Evolutionary conservation across 2,797 vertebrate species (phyloP).

Genomic region (Pangasius macronema): DNA sequence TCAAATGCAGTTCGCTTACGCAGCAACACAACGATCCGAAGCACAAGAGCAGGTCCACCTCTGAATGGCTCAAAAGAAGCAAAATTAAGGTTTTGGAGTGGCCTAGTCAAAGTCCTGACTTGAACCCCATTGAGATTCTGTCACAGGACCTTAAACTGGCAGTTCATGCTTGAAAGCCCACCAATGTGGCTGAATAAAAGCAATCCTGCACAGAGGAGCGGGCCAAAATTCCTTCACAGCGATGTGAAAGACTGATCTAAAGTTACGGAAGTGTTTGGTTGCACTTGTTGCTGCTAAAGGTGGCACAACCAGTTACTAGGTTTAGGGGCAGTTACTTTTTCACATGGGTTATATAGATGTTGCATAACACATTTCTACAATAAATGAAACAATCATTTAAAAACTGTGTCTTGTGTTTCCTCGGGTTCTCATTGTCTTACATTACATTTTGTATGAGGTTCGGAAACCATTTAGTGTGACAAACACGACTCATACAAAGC

Average conservation of each 20-base stretch:
- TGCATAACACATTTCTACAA: background rate
- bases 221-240: background rate
- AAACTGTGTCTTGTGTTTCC: background rate
- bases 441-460: background rate
- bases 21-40: background rate
- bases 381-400: background rate
- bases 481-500: background rate
- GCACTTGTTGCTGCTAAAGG: background rate
- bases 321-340: background rate
- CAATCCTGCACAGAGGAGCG: background rate
- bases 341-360: background rate
- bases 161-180: constrained; percentile 25
- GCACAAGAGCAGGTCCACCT: background rate
- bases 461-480: background rate
- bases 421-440: too few relatives aligned
- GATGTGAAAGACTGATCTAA: background rate
- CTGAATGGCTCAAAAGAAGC: background rate
- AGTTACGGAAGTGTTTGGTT: background rate
- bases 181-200: constrained; percentile 23
- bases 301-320: background rate
- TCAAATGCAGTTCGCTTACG: background rate
- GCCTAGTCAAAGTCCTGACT: constrained; percentile 1
- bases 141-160: background rate
- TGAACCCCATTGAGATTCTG: background rate
- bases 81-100: background rate